Base-by-base conservation (phyloP, 1,140 invertebrate species). In the Panagrolaimus sp. region DNA sequence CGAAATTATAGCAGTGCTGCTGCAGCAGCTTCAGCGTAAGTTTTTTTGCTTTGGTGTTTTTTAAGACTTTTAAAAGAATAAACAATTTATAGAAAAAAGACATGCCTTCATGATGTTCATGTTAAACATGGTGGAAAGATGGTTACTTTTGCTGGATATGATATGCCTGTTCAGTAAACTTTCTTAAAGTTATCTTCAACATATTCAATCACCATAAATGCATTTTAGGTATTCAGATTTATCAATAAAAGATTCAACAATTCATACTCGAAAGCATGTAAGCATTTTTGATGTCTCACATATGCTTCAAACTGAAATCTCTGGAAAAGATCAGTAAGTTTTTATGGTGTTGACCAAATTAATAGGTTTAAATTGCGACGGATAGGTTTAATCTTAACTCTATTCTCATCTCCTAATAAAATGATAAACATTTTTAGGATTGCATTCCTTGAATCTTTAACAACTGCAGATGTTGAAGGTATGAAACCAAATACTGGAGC, bases 251-350 rank as follows among this genome's bases (percentile, higher is more conserved):
- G 75, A 82, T 12, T 83, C 82, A 17, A 73, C 72, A 6, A 63
- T 82, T 12, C 80, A 82, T 55, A 83, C 82, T 2, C 88, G 95
- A 80, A 87, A 87, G 17, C 85, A 85, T 78, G 91, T 90, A 8
- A 93, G 92, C 7, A 86, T 98, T 15, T 99, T 99, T 83, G 96
- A 99, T 84, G 96, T 99, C 0, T 96, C 94, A 0, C 96, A 99
- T 84, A 99, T 99, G 96, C 69, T 73, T 48, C 55, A 73, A 55
- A 74, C 68, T 10, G 69, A 78, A 44, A 78, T 76, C 43, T 17
- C n/a, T 2, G 92, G 92, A 70, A 72, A 68, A 15, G 73, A 81
- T 65, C 72, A 76, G 79, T 82, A 64, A 63, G 24, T 67, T 14
- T 43, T 65, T 64, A n/a, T n/a, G n/a, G n/a, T n/a, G n/a, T n/a